A percentile compares a stretch with the other conserved stretches of the same genome.
Evolutionary conservation across 2,113 vertebrate genomes (phyloP).

Genomic region (Gallinago paraguaiae): DNA sequence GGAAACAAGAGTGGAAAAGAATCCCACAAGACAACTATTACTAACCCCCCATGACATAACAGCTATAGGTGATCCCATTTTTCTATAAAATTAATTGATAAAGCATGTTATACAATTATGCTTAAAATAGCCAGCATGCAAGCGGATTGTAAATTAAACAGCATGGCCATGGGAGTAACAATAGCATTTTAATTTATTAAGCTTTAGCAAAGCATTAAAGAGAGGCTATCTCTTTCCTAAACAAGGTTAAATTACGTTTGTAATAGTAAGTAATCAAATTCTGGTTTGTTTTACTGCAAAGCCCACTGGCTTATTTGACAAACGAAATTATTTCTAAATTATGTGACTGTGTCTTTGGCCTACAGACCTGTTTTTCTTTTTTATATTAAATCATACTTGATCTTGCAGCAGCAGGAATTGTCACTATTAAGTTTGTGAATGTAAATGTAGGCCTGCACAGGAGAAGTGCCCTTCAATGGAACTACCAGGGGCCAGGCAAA

Average conservation of each 20-base stretch:
- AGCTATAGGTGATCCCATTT: background rate
- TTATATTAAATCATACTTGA: background rate
- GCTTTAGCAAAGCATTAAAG: conserved; percentile 4
- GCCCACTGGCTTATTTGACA: background rate
- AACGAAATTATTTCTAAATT: background rate
- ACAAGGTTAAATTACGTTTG: conserved; percentile 9
- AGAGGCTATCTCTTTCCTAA: background rate
- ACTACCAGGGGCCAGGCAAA: background rate
- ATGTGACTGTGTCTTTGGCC: background rate
- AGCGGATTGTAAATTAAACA: conserved; percentile 3
- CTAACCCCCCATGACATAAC: background rate
- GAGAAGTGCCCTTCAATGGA: background rate
- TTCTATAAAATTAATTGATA: background rate
- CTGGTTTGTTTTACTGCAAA: conserved; percentile 23
- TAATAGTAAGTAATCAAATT: conserved; percentile 40
- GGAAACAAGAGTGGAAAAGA: background rate
- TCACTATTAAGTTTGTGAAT: background rate
- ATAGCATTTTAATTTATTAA: conserved; percentile 19
- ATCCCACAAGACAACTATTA: background rate
- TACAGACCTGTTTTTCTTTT: background rate
- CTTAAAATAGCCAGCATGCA: background rate
- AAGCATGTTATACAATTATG: background rate
- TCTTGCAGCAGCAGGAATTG: background rate
- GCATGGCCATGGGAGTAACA: background rate
- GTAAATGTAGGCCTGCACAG: background rate